Percentiles rank a stretch among this genome's conserved stretches.
These are phyloP conservation scores for Microcebus ravelobensis DNA, from an alignment of 2,113 vertebrate genomes.

Conservation along the genomic window DNA sequence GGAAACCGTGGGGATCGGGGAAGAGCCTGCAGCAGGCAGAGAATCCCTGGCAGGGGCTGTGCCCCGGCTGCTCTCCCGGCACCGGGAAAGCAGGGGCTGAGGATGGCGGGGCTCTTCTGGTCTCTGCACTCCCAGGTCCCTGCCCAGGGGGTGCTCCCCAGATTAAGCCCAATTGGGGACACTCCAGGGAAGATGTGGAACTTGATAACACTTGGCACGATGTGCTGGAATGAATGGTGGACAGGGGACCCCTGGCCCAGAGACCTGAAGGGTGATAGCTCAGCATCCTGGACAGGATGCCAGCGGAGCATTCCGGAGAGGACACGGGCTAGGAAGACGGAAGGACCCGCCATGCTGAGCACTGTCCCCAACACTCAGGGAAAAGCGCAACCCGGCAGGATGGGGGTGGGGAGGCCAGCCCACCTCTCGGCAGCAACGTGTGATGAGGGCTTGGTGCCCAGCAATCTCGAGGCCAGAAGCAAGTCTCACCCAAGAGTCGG, in stretches of 20 bases:
- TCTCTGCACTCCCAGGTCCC: no score
- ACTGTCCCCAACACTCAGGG: neutral
- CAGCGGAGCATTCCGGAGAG: neutral
- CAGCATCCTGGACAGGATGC: neutral
- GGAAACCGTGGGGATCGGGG: neutral
- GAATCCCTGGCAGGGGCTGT: neutral
- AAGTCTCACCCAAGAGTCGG: neutral
- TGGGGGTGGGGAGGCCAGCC: neutral
- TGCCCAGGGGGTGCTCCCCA: neutral
- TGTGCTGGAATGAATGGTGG: no score
- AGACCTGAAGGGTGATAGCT: neutral
- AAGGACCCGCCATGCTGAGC: neutral
- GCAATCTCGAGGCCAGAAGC: neutral
- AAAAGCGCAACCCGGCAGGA: neutral
- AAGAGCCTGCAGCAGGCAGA: no score
- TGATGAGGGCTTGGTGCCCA: neutral
- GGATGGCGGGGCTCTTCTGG: no score
- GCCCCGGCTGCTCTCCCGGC: neutral
- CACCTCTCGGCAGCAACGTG: no score
- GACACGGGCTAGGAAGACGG: neutral
- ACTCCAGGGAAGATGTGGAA: neutral
- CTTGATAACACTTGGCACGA: fast-evolving
- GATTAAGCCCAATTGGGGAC: no score
- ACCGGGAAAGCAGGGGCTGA: neutral
- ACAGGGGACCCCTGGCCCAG: no score